These are phyloP conservation scores for Cerceris ruficornis DNA, from an alignment of 2,888 invertebrate genomes.

Conservation along the genomic window DNA sequence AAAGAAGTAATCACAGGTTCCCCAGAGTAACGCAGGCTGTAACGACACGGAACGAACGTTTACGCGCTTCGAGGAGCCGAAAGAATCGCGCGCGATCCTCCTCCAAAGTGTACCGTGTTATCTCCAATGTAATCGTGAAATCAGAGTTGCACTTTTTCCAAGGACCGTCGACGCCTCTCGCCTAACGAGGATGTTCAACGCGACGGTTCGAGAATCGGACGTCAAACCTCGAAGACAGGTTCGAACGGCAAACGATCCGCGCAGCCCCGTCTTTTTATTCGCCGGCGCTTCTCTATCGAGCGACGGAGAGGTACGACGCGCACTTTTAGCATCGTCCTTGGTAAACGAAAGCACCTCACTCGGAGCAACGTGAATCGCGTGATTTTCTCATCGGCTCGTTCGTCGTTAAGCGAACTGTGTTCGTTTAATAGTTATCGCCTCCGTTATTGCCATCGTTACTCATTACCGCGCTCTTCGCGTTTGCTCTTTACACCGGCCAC, in stretches of 20 bases:
- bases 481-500: conserved; percentile 18
- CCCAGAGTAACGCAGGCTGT: conserved; percentile 59
- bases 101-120: neutral
- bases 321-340: conserved; percentile 45
- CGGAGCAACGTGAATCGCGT: conserved; percentile 43
- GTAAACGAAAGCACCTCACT: conserved; percentile 55
- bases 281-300: conserved; percentile 25
- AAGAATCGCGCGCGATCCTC: neutral
- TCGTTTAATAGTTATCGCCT: conserved; percentile 56
- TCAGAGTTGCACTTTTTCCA: neutral
- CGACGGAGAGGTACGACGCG: conserved; percentile 40
- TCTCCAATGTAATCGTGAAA: neutral
- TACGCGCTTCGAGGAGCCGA: conserved; percentile 4
- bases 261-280: conserved; percentile 33
- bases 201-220: too few species aligned
- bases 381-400: conserved; percentile 48
- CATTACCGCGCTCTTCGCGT: conserved; percentile 42
- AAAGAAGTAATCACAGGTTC: conserved; percentile 65
- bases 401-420: conserved; percentile 53
- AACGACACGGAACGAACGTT: conserved; percentile 62
- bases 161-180: too few species aligned
- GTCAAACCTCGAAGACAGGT: too few species aligned
- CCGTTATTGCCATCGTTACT: conserved; percentile 49
- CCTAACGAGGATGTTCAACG: too few species aligned
- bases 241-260: neutral